Evolutionary conservation across 2,888 invertebrate species (phyloP), one percentile per base, ranked within the genome.

Genomic region (Lasioglossum leucozonium): DNA sequence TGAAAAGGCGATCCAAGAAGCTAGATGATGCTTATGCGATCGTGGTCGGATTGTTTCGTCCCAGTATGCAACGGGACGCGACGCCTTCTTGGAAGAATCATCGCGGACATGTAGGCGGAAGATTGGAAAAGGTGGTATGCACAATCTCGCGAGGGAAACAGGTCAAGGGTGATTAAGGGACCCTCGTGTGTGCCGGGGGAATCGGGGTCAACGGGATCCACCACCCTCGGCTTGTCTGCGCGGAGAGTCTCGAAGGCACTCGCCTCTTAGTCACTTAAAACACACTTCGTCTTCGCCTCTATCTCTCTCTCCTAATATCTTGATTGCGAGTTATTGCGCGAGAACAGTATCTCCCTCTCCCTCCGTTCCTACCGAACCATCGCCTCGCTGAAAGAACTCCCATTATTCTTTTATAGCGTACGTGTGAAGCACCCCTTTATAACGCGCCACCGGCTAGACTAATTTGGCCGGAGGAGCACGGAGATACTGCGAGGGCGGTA

Each of bases 121-220:
- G 89, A 88, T 90, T 87, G 89, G 89, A 72, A 87, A 84, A 84
- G 85, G 84, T 85, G 88, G 89, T 82, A 82, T 84, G 87, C 84
- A 87, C 78, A 88, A 86, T 89, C 88, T 88, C 82, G 67, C 77
- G 79, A 34, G 34, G 26, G 77, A 91, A 91, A 75, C 67, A 72
- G 91, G 91, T 91, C 91, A 91, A 91, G 90, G 91, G 84, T 91
- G 90, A 91, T 90, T 90, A 89, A 88, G 89, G 87, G 85, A 79
- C 77, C 71, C 88, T 88, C 82, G 83, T 81, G 87, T 81, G 83
- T 81, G 83, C 73, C 73, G 34, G 72, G 51, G 82, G 71, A 84
- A 90, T 89, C 73, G 87, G 81, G 89, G 89, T 88, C 89, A 89
- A 90, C 81, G 84, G 82, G 84, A 90, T 89, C 88, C 67, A 71